Percentiles rank a stretch among this genome's conserved stretches.
These are phyloP conservation scores for Eulimnadia texana DNA, from an alignment of 1,140 invertebrate genomes.

Conservation along the genomic window DNA sequence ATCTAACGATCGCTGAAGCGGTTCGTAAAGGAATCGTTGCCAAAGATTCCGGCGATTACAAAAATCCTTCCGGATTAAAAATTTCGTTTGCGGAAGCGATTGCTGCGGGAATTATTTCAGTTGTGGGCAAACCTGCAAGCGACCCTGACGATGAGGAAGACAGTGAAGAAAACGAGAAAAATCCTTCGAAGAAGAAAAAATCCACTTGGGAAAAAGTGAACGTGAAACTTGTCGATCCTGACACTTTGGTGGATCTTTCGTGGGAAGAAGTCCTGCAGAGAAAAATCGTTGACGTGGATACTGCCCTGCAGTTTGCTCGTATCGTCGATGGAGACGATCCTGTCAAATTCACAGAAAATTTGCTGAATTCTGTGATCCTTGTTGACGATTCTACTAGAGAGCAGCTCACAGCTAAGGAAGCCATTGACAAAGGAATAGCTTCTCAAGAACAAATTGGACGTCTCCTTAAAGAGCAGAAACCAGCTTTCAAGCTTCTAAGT, in stretches of 20 bases:
- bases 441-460: conserved; percentile 28
- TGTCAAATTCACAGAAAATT: neutral
- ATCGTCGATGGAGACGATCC: neutral
- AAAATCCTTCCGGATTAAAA: conserved; percentile 43
- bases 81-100: conserved; percentile 56
- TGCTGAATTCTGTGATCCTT: conserved; percentile 20
- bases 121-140: conserved; percentile 52
- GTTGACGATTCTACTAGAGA: conserved; percentile 29
- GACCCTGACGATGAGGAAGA: conserved; percentile 30
- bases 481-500: conserved; percentile 26
- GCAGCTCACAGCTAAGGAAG: conserved; percentile 33
- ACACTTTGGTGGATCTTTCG: conserved; percentile 54
- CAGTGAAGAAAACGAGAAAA: neutral
- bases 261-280: conserved; percentile 43
- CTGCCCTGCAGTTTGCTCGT: conserved; percentile 21
- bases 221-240: conserved; percentile 48
- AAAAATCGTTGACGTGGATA: conserved; percentile 27
- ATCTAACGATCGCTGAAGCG: conserved; percentile 58
- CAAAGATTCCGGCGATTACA: conserved; percentile 51
- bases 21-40: conserved; percentile 57
- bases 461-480: conserved; percentile 24
- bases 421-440: conserved; percentile 36
- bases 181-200: conserved; percentile 5
- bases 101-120: conserved; percentile 51
- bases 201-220: conserved; percentile 33